A percentile compares a stretch with the other conserved stretches of the same genome.
These are phyloP conservation scores for Dolomedes plantarius DNA, from an alignment of 2,888 invertebrate species.

Conservation along the genomic window DNA sequence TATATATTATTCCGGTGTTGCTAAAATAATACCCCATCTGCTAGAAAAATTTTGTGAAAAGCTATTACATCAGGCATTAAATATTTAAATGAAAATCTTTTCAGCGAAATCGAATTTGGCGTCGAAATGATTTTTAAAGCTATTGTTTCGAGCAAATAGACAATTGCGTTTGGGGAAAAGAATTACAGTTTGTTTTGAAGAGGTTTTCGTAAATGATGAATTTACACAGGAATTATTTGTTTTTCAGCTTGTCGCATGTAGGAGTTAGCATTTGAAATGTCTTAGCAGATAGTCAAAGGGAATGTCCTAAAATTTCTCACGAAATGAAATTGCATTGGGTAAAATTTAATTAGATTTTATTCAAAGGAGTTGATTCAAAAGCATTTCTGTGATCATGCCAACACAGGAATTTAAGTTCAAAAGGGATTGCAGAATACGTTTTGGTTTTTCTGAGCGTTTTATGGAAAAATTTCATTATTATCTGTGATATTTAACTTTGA, in stretches of 20 bases:
- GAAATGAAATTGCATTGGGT: neutral
- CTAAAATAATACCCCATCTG: slow-evolving; percentile 55
- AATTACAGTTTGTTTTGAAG: slow-evolving; percentile 48
- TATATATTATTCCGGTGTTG: slow-evolving; percentile 44
- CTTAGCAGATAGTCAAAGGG: slow-evolving; percentile 18
- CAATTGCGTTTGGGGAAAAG: slow-evolving; percentile 34
- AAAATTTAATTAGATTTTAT: too few species aligned
- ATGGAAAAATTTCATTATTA: too few species aligned
- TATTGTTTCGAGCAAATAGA: slow-evolving; percentile 53
- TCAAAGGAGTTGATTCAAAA: too few species aligned
- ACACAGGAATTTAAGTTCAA: too few species aligned
- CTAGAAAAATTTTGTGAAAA: slow-evolving; percentile 50
- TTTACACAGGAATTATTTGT: slow-evolving; percentile 57
- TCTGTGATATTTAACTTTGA: too few species aligned
- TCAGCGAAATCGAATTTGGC: slow-evolving; percentile 35
- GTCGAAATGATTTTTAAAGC: slow-evolving; percentile 69
- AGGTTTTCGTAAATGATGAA: slow-evolving; percentile 61
- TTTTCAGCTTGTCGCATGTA: slow-evolving; percentile 33
- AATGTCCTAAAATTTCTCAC: slow-evolving; percentile 24
- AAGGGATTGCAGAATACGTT: too few species aligned
- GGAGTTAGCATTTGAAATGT: slow-evolving; percentile 15
- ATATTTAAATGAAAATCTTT: slow-evolving; percentile 66
- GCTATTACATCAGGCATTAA: slow-evolving; percentile 66
- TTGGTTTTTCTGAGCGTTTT: too few species aligned
- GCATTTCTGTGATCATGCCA: too few species aligned